phyloP scores from a whole-genome alignment of 2,797 vertebrate species.

The Podargus strigoides region DNA sequence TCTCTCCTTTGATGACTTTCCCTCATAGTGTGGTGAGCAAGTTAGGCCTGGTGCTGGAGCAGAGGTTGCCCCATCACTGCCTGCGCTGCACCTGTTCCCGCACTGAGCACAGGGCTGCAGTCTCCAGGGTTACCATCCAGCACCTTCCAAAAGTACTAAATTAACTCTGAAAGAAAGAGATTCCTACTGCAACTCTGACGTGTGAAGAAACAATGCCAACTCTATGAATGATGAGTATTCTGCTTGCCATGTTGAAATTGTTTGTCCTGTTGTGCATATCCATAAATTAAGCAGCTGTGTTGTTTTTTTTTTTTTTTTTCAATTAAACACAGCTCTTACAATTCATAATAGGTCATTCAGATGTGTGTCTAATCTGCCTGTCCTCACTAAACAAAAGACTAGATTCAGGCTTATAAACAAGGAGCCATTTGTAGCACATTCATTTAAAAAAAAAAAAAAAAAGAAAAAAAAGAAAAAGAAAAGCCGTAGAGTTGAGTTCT shows the following conservation, averaged over 20 bases:
- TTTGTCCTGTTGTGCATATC: conserved; percentile 56
- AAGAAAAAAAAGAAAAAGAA: neutral
- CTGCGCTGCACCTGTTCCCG: neutral
- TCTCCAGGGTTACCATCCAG: neutral
- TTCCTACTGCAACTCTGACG: conserved; percentile 31
- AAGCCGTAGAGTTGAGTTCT: conserved; percentile 29
- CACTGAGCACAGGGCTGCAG: neutral
- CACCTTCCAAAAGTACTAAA: conserved; percentile 34
- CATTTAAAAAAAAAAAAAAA: neutral
- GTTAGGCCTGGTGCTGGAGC: neutral
- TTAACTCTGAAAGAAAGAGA: conserved; percentile 54
- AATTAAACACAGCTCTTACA: conserved; percentile 57
- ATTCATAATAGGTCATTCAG: conserved; percentile 66
- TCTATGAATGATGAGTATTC: conserved; percentile 44
- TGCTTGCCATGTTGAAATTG: conserved; percentile 53
- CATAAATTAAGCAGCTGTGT: conserved; percentile 72
- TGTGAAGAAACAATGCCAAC: conserved; percentile 37
- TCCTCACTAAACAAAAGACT: conserved; percentile 42
- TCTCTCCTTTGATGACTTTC: neutral
- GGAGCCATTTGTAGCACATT: conserved; percentile 54
- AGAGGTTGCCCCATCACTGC: neutral
- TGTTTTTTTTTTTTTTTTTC: neutral
- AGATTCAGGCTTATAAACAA: conserved; percentile 61
- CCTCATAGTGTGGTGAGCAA: neutral
- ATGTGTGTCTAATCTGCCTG: conserved; percentile 66